phyloP scores from a whole-genome alignment of 1,140 invertebrate genomes.

The Psix sp. region DNA sequence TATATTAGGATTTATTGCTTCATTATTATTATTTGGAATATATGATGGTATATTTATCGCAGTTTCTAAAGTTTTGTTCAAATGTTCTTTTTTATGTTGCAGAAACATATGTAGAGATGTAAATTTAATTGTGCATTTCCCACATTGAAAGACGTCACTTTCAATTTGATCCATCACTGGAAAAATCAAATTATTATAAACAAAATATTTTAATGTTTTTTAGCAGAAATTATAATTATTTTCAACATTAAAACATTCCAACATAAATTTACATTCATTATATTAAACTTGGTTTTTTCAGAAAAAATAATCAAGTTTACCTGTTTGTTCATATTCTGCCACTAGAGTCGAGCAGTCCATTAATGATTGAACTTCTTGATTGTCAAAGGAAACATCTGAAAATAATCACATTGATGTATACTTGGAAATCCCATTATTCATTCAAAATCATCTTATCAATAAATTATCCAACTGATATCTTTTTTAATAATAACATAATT shows the following conservation, averaged over 20 bases:
- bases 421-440: too few relatives aligned
- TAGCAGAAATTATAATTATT: conserved; percentile 3
- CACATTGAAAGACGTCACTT: conserved; percentile 83
- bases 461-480: too few relatives aligned
- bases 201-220: conserved; percentile 3
- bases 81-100: conserved; percentile 79
- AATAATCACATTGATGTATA: too few relatives aligned
- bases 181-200: conserved; percentile 1
- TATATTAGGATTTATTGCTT: conserved; percentile 63
- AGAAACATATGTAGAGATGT: conserved; percentile 79
- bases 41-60: conserved; percentile 72
- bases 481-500: too few relatives aligned
- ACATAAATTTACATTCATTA: too few relatives aligned
- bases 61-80: conserved; percentile 66
- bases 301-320: conserved; percentile 43
- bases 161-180: conserved; percentile 78
- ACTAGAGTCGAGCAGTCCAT: conserved; percentile 72
- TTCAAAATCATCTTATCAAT: too few relatives aligned
- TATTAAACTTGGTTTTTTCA: conserved; percentile 1
- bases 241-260: background rate
- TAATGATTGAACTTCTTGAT: conserved; percentile 72
- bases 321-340: conserved; percentile 72
- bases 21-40: conserved; percentile 67
- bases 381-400: conserved; percentile 71
- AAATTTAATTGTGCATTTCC: conserved; percentile 83